Evolutionary conservation across 2,888 invertebrate genomes (phyloP).

Genomic region (Phragmatobia fuliginosa): DNA sequence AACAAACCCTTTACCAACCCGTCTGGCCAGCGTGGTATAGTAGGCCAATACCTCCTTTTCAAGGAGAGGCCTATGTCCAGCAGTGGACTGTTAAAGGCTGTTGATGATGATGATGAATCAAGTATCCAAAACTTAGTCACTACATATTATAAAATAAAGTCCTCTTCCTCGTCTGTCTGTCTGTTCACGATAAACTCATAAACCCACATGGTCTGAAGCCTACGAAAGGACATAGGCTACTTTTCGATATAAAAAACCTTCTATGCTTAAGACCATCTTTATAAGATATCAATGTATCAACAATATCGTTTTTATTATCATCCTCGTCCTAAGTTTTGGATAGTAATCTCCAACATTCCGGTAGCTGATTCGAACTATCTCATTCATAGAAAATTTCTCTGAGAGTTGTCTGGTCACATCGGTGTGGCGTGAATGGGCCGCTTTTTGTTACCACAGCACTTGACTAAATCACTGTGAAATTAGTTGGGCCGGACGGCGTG

Average conservation of each 20-base stretch:
- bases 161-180: too few species aligned
- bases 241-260: neutral
- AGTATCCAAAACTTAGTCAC: too few species aligned
- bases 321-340: slow-evolving; percentile 2
- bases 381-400: slow-evolving; percentile 66
- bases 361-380: slow-evolving; percentile 22
- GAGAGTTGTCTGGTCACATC: slow-evolving; percentile 49
- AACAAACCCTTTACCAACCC: too few species aligned
- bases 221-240: too few species aligned
- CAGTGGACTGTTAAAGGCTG: too few species aligned
- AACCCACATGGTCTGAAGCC: too few species aligned
- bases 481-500: slow-evolving; percentile 67
- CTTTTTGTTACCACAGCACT: slow-evolving; percentile 81
- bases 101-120: too few species aligned
- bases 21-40: too few species aligned
- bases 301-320: neutral
- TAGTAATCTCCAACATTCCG: slow-evolving; percentile 22
- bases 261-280: neutral
- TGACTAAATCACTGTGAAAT: slow-evolving; percentile 84
- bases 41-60: too few species aligned
- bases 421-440: slow-evolving; percentile 74
- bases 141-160: too few species aligned
- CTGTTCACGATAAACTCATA: too few species aligned
- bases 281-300: neutral
- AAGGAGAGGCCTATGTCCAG: too few species aligned